Conservation (phyloP, 2,888 invertebrate species). For the Thymelicus sylvestris region DNA sequence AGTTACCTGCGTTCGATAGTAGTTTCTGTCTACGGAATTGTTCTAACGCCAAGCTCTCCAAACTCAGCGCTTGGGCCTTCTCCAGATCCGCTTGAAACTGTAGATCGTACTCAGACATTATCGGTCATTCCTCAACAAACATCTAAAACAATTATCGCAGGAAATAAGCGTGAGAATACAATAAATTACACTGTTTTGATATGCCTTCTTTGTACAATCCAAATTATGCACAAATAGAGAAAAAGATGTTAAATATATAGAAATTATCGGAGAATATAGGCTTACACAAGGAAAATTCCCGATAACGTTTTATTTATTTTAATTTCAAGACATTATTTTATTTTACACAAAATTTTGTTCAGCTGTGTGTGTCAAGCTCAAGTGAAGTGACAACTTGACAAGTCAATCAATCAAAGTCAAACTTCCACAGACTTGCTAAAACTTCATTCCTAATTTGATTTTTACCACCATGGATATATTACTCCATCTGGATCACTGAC, state of each 20-base stretch:
- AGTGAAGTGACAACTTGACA: conserved; percentile 1
- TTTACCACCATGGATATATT: too few relatives aligned
- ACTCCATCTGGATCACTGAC: too few relatives aligned
- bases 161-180: conserved; percentile 66
- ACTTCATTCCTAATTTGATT: too few relatives aligned
- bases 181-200: conserved; percentile 55
- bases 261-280: conserved; percentile 41
- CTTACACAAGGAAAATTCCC: conserved; percentile 59
- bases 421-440: conserved; percentile 30
- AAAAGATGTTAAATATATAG: conserved; percentile 43
- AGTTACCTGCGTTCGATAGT: conserved; percentile 75
- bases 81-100: conserved; percentile 95
- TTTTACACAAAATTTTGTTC: conserved; percentile 51
- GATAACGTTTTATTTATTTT: conserved; percentile 53
- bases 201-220: background rate
- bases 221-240: conserved; percentile 51
- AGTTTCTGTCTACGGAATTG: conserved; percentile 90
- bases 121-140: conserved; percentile 57
- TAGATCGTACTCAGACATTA: conserved; percentile 89
- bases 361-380: conserved; percentile 20
- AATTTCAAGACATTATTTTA: conserved; percentile 61
- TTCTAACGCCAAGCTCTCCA: conserved; percentile 93
- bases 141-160: conserved; percentile 60
- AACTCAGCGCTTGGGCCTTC: conserved; percentile 93
- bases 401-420: background rate